phyloP scores from a whole-genome alignment of 2,888 invertebrate genomes.

The Vesta saturnalis region DNA sequence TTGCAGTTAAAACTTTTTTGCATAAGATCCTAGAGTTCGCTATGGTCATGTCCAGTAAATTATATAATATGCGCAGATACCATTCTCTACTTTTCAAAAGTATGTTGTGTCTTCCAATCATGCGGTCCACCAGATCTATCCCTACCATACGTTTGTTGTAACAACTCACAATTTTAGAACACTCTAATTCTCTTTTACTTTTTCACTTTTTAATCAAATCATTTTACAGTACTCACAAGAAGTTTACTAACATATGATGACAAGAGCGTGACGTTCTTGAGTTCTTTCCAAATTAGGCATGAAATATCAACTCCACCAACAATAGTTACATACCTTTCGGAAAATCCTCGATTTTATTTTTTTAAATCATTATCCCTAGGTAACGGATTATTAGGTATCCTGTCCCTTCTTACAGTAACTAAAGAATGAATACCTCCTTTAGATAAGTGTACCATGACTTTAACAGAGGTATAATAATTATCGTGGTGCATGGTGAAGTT shows the following conservation, averaged over 20 bases:
- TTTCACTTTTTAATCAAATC: not conserved
- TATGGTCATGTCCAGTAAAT: not conserved
- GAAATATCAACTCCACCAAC: constrained; percentile 47
- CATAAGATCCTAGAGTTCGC: not conserved
- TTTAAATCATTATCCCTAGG: constrained; percentile 43
- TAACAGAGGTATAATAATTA: constrained; percentile 47
- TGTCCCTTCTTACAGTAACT: constrained; percentile 40
- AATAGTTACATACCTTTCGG: constrained; percentile 36
- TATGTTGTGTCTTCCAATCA: not conserved
- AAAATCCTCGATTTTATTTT: constrained; percentile 41
- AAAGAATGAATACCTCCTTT: constrained; percentile 37
- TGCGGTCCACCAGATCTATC: not conserved
- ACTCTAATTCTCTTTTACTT: not conserved
- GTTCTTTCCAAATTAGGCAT: constrained; percentile 47
- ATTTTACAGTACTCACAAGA: constrained; percentile 14
- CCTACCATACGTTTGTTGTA: not conserved
- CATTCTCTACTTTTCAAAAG: not conserved
- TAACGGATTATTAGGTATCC: constrained; percentile 48
- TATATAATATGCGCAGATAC: not conserved
- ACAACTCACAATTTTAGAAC: not conserved
- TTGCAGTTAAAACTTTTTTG: not conserved
- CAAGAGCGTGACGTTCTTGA: constrained; percentile 51
- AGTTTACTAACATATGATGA: constrained; percentile 55
- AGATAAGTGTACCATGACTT: constrained; percentile 39
- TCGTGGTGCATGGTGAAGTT: too few species aligned